phyloP scores from a whole-genome alignment of 2,113 vertebrate species.

The Sturnira hondurensis region DNA sequence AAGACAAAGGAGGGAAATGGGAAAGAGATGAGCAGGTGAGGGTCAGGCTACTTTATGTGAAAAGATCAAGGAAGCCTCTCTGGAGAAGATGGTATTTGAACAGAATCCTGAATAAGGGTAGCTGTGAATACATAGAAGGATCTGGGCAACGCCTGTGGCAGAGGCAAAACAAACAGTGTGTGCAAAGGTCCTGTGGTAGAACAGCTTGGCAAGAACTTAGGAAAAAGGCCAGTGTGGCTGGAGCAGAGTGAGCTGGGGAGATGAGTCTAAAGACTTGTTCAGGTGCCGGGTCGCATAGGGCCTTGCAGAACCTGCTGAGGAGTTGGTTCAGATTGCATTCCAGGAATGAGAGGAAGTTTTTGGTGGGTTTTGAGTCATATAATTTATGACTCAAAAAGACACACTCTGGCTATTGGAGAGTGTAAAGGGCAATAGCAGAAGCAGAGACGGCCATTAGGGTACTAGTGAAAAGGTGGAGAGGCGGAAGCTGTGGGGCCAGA shows the following conservation, averaged over 20 bases:
- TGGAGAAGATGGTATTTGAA: not conserved
- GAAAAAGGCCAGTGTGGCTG: not conserved
- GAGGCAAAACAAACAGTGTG: not conserved
- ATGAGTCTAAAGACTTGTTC: not conserved
- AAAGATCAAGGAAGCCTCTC: not conserved
- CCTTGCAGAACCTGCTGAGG: not conserved
- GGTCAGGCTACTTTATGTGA: not conserved
- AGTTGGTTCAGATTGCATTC: not conserved
- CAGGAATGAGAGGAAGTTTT: not conserved
- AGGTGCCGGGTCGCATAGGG: too few species aligned
- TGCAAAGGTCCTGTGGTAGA: not conserved
- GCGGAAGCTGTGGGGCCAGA: not conserved
- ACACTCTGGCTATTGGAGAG: not conserved
- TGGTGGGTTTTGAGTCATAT: not conserved
- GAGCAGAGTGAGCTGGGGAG: not conserved
- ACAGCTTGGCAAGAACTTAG: not conserved
- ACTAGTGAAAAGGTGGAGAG: not conserved
- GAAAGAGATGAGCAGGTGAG: not conserved
- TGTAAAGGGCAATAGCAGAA: not conserved
- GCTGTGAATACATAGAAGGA: not conserved
- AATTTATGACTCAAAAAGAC: not conserved
- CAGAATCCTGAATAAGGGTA: not conserved
- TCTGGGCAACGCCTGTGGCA: not conserved
- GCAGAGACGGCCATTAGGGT: not conserved
- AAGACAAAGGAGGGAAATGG: not conserved